These are phyloP conservation scores for Pedicia rivosa DNA, from an alignment of 2,888 invertebrate genomes.

Conservation along the genomic window DNA sequence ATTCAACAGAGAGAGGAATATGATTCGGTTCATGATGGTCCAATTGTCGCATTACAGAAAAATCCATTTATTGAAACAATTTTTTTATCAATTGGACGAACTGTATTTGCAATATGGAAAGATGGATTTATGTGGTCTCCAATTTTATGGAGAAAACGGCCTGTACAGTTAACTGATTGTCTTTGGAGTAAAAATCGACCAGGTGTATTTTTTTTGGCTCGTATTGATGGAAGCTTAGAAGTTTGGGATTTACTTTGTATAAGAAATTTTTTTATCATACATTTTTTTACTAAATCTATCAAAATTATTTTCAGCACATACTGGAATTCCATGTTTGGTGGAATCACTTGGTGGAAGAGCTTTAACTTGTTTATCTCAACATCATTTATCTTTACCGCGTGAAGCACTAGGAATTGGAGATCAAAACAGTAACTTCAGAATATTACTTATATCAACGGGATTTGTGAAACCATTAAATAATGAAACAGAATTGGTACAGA, in stretches of 20 bases:
- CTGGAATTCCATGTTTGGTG: conserved; percentile 41
- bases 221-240: conserved; percentile 60
- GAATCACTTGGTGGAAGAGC: conserved; percentile 49
- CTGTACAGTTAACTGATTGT: conserved; percentile 41
- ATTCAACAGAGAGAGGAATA: conserved; percentile 27
- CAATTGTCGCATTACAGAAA: conserved; percentile 39
- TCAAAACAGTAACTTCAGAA: conserved; percentile 46
- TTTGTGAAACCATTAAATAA: conserved; percentile 33
- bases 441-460: conserved; percentile 40
- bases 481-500: conserved; percentile 24
- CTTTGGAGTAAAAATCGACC: conserved; percentile 65
- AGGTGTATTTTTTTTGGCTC: conserved; percentile 50
- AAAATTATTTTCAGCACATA: conserved; percentile 20
- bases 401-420: conserved; percentile 53
- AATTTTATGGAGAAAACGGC: conserved; percentile 47
- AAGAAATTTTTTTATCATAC: background rate
- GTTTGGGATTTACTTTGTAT: conserved; percentile 57
- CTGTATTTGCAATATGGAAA: conserved; percentile 58
- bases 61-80: conserved; percentile 46
- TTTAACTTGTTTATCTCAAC: conserved; percentile 45
- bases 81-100: conserved; percentile 56
- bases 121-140: conserved; percentile 44
- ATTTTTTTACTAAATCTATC: background rate
- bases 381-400: conserved; percentile 37
- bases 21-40: conserved; percentile 52